phyloP scores from a whole-genome alignment of 2,888 invertebrate species.

The Smittia aterrima region DNA sequence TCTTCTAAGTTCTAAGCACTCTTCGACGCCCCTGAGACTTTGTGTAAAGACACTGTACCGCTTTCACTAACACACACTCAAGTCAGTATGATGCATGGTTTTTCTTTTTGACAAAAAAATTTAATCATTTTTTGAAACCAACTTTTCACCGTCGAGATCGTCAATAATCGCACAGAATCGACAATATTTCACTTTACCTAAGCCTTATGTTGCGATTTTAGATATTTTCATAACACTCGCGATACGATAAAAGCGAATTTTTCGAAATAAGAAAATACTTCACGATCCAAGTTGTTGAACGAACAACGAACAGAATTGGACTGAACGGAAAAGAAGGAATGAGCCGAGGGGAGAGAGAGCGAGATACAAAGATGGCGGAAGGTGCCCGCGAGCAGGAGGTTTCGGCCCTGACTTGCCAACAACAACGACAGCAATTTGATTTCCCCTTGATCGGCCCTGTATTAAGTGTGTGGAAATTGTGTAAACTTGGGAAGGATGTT shows the following conservation, averaged over 20 bases:
- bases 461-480: conserved; percentile 2
- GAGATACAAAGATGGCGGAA: conserved; percentile 34
- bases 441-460: neutral
- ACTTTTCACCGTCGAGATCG: conserved; percentile 17
- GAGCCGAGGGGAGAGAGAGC: conserved; percentile 25
- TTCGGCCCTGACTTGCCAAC: neutral
- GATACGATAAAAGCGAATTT: conserved; percentile 19
- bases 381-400: neutral
- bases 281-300: conserved; percentile 9
- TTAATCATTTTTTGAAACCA: conserved; percentile 38
- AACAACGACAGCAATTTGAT: conserved; percentile 4
- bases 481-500: conserved; percentile 3
- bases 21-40: conserved; percentile 1
- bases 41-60: conserved; percentile 35
- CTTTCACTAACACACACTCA: conserved; percentile 38
- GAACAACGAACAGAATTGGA: conserved; percentile 27
- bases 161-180: neutral
- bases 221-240: conserved; percentile 39
- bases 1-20: neutral
- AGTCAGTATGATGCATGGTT: conserved; percentile 40
- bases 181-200: conserved; percentile 13
- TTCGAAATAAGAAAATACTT: conserved; percentile 25
- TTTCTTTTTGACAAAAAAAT: conserved; percentile 41
- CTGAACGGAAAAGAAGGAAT: conserved; percentile 31
- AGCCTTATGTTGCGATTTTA: conserved; percentile 15